A percentile compares a stretch with the other conserved stretches of the same genome.
phyloP scores from a whole-genome alignment of 2,797 vertebrate species.

The Microctenopoma stevenorrisi region DNA sequence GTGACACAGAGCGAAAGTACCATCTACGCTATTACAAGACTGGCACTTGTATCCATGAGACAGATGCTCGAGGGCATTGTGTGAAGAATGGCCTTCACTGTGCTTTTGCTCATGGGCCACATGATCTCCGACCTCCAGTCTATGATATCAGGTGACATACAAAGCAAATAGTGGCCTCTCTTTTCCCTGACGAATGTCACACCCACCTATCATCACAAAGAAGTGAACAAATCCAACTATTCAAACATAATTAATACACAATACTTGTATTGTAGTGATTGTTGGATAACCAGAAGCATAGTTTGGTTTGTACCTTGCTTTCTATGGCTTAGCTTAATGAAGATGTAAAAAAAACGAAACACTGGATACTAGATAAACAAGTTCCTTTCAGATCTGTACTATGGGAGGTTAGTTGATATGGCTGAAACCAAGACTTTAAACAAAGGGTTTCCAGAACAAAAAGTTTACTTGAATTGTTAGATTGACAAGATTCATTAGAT shows the following conservation, averaged over 20 bases:
- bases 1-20: conserved; percentile 96
- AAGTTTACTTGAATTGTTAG: background rate
- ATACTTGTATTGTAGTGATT: background rate
- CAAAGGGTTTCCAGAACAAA: background rate
- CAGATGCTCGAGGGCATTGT: conserved; percentile 93
- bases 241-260: conserved; percentile 11
- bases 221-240: conserved; percentile 12
- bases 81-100: conserved; percentile 95
- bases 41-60: conserved; percentile 95
- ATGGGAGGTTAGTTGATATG: background rate
- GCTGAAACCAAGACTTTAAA: background rate
- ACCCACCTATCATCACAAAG: conserved; percentile 17
- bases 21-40: conserved; percentile 98
- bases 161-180: conserved; percentile 54
- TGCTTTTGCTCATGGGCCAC: conserved; percentile 95
- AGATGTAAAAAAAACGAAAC: background rate
- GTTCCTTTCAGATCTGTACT: conserved; percentile 4
- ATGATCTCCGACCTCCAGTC: conserved; percentile 93
- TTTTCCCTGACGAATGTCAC: conserved; percentile 33
- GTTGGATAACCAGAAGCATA: background rate
- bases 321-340: background rate
- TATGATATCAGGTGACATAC: conserved; percentile 90
- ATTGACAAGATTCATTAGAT: background rate
- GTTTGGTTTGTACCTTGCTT: background rate
- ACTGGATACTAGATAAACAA: conserved; percentile 1